Evolutionary conservation across 2,113 vertebrate species (phyloP).

Genomic region (Collichthys lucidus): DNA sequence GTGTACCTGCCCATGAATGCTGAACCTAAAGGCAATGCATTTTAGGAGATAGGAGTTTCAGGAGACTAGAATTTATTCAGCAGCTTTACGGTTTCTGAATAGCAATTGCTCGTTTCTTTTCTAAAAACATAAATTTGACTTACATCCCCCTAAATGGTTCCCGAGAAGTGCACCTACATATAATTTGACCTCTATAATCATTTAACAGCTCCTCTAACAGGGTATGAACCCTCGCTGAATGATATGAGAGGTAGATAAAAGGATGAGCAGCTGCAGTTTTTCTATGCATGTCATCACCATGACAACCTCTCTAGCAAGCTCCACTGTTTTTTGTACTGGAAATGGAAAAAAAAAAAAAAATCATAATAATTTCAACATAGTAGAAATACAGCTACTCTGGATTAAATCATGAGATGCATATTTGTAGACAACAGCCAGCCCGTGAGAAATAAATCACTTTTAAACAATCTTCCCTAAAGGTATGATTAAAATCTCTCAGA

Average conservation of each 20-base stretch:
- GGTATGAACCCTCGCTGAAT: constrained; percentile 62
- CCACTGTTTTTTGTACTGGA: constrained; percentile 43
- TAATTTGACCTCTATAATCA: constrained; percentile 55
- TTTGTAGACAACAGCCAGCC: constrained; percentile 63
- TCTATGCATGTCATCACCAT: constrained; percentile 74
- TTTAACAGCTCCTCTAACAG: constrained; percentile 57
- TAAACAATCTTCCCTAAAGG: constrained; percentile 64
- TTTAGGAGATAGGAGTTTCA: constrained; percentile 24
- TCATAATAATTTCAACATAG: constrained; percentile 28
- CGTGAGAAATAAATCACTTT: constrained; percentile 31
- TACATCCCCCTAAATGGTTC: constrained; percentile 11
- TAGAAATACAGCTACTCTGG: constrained; percentile 52
- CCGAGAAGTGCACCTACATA: constrained; percentile 26
- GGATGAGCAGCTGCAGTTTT: constrained; percentile 74
- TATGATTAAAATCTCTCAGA: constrained; percentile 68
- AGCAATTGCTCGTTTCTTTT: constrained; percentile 43
- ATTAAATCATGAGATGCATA: constrained; percentile 67
- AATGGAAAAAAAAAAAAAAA: constrained; percentile 23
- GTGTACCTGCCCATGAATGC: constrained; percentile 43
- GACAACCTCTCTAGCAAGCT: constrained; percentile 77
- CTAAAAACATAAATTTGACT: constrained; percentile 33
- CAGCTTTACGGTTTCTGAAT: constrained; percentile 55
- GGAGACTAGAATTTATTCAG: constrained; percentile 42
- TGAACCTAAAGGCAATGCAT: constrained; percentile 49
- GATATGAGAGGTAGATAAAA: constrained; percentile 78